phyloP scores from a whole-genome alignment of 2,888 invertebrate genomes.

The Hedya salicella region DNA sequence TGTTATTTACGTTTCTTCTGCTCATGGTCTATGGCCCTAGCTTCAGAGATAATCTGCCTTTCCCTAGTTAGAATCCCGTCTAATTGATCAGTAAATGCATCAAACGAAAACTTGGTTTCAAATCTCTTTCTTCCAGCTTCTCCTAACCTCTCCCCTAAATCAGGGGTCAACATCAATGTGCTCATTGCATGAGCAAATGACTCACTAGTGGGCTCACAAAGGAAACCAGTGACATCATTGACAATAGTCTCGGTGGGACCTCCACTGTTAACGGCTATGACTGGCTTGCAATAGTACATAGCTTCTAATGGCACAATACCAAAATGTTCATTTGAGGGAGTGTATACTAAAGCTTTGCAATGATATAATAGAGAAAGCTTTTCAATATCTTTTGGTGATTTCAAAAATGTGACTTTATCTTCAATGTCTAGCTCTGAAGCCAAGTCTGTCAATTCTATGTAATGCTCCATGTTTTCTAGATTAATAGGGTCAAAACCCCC shows the following conservation, averaged over 20 bases:
- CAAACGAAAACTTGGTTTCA: constrained; percentile 92
- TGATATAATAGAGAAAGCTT: constrained; percentile 93
- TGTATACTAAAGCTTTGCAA: constrained; percentile 94
- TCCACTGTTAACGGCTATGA: constrained; percentile 97
- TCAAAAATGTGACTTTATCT: constrained; percentile 92
- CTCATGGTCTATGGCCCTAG: constrained; percentile 71
- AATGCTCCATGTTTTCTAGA: constrained; percentile 94
- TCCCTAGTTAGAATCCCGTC: constrained; percentile 82
- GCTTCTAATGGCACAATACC: constrained; percentile 99
- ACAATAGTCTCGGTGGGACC: constrained; percentile 97
- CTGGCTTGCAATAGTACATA: constrained; percentile 97
- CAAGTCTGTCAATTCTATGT: constrained; percentile 89
- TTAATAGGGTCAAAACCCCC: constrained; percentile 98
- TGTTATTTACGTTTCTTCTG: constrained; percentile 77
- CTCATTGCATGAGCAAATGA: constrained; percentile 92
- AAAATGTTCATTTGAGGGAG: constrained; percentile 98
- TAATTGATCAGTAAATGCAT: constrained; percentile 90
- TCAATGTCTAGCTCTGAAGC: constrained; percentile 87
- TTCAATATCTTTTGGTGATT: constrained; percentile 93
- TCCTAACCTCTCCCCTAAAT: constrained; percentile 88
- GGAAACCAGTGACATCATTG: constrained; percentile 91
- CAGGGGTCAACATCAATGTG: constrained; percentile 86
- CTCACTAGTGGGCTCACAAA: constrained; percentile 88
- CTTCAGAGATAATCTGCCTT: constrained; percentile 74
- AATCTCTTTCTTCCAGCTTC: constrained; percentile 90